Evolutionary conservation across 2,797 vertebrate genomes (phyloP).

Genomic region (Pachyuromys duprasi): DNA sequence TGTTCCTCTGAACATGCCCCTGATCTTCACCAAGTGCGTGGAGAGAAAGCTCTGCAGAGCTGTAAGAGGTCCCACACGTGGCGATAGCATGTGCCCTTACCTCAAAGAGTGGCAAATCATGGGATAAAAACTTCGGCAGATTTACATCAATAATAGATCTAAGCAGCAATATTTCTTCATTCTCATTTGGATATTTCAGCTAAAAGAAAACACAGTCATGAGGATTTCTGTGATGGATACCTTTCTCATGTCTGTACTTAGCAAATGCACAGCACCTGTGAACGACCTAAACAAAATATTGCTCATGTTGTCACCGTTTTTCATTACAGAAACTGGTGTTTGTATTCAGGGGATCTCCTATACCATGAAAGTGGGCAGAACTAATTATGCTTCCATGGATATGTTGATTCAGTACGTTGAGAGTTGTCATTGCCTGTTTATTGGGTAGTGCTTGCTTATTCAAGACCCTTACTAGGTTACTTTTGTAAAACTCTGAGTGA

Average conservation of each 20-base stretch:
- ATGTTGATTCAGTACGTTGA: background rate
- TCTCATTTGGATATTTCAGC: constrained; percentile 93
- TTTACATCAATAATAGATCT: constrained; percentile 96
- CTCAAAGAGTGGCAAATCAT: constrained; percentile 95
- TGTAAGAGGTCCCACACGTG: background rate
- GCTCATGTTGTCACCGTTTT: background rate
- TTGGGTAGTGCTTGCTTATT: background rate
- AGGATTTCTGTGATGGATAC: background rate
- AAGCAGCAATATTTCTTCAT: constrained; percentile 94
- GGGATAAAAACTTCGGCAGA: constrained; percentile 94
- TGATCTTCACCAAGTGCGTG: background rate
- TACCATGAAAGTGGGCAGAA: background rate
- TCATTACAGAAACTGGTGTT: background rate
- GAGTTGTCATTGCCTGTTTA: background rate
- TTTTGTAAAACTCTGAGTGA: background rate
- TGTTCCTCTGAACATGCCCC: background rate
- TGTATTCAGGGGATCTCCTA: background rate
- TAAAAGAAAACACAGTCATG: constrained; percentile 78
- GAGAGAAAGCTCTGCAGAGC: background rate
- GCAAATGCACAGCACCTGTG: background rate
- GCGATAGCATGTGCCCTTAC: constrained; percentile 84
- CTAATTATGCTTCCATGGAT: background rate
- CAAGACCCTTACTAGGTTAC: background rate
- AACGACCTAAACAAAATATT: background rate
- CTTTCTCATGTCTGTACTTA: accelerated